Percentiles rank a stretch among this genome's conserved stretches.
phyloP scores from a whole-genome alignment of 2,888 invertebrate genomes.

The Deroplatys truncata region DNA sequence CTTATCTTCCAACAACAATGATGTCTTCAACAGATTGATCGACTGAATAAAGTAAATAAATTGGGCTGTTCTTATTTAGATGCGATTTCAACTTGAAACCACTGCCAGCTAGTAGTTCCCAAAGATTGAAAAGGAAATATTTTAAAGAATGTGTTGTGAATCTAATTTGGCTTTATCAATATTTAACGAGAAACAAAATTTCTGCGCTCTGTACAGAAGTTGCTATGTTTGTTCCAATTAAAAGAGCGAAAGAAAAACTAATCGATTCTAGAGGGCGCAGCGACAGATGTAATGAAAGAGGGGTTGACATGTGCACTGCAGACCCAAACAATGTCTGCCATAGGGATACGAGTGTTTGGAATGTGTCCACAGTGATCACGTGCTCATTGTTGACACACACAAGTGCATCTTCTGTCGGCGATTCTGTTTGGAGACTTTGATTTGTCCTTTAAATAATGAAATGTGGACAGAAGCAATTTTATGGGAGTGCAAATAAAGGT shows the following conservation, averaged over 20 bases:
- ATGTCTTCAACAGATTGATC: too few species aligned
- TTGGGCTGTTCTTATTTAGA: too few species aligned
- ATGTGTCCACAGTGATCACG: background rate
- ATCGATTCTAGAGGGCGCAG: background rate
- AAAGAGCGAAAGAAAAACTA: background rate
- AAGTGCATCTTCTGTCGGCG: background rate
- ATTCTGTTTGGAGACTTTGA: background rate
- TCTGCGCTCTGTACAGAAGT: background rate
- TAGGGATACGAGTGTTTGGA: background rate
- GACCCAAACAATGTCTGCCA: too few species aligned
- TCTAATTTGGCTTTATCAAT: background rate
- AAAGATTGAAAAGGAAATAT: background rate
- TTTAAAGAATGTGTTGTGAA: background rate
- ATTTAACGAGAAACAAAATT: background rate
- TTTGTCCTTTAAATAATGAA: background rate
- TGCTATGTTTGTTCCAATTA: background rate
- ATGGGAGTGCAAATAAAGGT: background rate
- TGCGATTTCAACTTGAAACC: too few species aligned
- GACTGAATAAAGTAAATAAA: too few species aligned
- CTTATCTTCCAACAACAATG: too few species aligned
- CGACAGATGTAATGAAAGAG: background rate
- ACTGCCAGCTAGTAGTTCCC: background rate
- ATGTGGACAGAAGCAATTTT: background rate
- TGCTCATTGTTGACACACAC: background rate
- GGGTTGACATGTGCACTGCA: background rate